These are phyloP conservation scores for Acanthosepion lycidas DNA, from an alignment of 2,888 invertebrate species.

Conservation along the genomic window DNA sequence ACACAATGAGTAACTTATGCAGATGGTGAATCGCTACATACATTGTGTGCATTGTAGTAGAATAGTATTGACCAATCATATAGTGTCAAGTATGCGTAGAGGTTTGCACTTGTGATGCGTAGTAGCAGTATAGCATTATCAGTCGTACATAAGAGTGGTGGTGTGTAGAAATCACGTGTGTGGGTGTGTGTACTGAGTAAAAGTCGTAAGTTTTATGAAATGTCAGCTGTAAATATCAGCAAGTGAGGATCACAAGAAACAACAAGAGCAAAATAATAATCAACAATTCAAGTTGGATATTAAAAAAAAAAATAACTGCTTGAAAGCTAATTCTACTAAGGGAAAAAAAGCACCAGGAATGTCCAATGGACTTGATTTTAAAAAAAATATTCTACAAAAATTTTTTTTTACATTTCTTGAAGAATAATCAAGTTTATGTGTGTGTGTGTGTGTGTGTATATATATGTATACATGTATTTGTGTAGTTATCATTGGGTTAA, in stretches of 20 bases:
- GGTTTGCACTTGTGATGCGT: background rate
- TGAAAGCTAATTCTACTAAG: background rate
- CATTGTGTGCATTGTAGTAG: background rate
- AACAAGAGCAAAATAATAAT: background rate
- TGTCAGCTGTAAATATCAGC: background rate
- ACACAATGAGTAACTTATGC: background rate
- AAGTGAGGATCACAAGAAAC: background rate
- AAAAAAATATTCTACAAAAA: background rate
- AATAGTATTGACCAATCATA: no score
- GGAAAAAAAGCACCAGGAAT: conserved; percentile 1
- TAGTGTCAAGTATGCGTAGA: background rate
- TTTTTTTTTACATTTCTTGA: background rate
- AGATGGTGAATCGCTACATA: background rate
- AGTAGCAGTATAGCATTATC: background rate
- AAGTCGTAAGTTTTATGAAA: background rate
- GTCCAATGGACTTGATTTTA: background rate
- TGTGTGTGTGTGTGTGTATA: background rate
- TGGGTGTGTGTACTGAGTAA: background rate
- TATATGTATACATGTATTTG: no score
- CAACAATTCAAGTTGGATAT: background rate
- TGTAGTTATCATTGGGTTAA: background rate
- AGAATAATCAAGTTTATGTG: background rate
- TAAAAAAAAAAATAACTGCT: background rate
- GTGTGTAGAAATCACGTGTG: background rate
- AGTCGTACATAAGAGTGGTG: background rate